A percentile compares a stretch with the other conserved stretches of the same genome.
Conservation (phyloP, 2,888 invertebrate species). For the Oscheius sp. region DNA sequence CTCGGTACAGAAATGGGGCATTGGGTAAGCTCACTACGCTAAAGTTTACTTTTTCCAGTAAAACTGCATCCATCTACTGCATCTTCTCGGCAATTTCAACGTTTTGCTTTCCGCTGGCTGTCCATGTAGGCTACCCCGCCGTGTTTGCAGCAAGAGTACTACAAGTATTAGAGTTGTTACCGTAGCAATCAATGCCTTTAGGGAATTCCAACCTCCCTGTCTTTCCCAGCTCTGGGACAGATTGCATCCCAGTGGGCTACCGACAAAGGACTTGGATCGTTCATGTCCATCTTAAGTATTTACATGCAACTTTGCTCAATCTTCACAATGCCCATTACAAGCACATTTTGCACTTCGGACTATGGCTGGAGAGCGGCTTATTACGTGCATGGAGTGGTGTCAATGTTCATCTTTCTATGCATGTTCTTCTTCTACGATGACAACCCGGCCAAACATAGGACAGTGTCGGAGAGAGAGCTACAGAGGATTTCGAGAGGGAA, state of each 20-base stretch:
- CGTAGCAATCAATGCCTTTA: conserved; percentile 12
- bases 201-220: conserved; percentile 46
- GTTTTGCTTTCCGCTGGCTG: conserved; percentile 44
- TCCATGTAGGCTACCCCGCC: conserved; percentile 38
- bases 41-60: neutral
- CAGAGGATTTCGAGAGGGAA: conserved; percentile 23
- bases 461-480: conserved; percentile 10
- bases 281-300: neutral
- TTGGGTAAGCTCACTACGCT: neutral
- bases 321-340: conserved; percentile 18
- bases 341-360: conserved; percentile 13
- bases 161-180: conserved; percentile 8
- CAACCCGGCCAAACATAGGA: conserved; percentile 5
- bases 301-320: conserved; percentile 24
- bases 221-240: conserved; percentile 47
- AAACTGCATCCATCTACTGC: conserved; percentile 36
- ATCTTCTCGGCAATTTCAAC: conserved; percentile 43
- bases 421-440: conserved; percentile 26
- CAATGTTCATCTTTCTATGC: neutral
- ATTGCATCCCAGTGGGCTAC: conserved; percentile 25
- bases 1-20: neutral
- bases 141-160: conserved; percentile 38
- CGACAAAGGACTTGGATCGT: conserved; percentile 19
- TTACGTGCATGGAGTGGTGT: conserved; percentile 21
- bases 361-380: conserved; percentile 20